Conservation (phyloP, 2,113 vertebrate genomes). For the Procavia capensis region DNA sequence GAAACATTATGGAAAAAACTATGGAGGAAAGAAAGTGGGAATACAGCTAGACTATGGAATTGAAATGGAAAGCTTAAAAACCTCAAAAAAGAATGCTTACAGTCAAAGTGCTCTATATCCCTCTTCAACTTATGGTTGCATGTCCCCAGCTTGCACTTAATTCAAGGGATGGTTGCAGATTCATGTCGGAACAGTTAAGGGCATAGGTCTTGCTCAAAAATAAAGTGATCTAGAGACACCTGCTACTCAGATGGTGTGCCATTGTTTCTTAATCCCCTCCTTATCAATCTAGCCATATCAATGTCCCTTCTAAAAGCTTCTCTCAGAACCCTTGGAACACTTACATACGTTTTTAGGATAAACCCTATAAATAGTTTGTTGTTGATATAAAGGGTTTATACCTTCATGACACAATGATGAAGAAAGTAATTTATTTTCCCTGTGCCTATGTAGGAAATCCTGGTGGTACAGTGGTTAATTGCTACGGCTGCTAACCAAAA, state of each 20-base stretch:
- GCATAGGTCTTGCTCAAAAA: conserved; percentile 38
- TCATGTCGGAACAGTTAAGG: conserved; percentile 27
- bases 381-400: not conserved
- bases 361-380: conserved; percentile 32
- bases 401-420: conserved; percentile 1
- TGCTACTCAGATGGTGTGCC: not conserved
- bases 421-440: conserved; percentile 12
- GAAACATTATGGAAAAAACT: not conserved
- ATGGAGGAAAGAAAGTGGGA: conserved; percentile 17
- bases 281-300: not conserved
- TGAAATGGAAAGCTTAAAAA: conserved; percentile 64
- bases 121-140: conserved; percentile 45
- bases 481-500: no score
- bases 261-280: conserved; percentile 2
- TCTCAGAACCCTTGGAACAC: conserved; percentile 23
- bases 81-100: conserved; percentile 51
- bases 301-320: not conserved
- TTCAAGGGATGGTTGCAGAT: conserved; percentile 55
- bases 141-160: conserved; percentile 55
- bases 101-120: not conserved
- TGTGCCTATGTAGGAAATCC: not conserved
- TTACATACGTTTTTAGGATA: not conserved
- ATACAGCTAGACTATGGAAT: conserved; percentile 39
- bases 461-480: no score
- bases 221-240: conserved; percentile 13